phyloP scores from a whole-genome alignment of 2,113 vertebrate genomes.

The Lates calcarifer region DNA sequence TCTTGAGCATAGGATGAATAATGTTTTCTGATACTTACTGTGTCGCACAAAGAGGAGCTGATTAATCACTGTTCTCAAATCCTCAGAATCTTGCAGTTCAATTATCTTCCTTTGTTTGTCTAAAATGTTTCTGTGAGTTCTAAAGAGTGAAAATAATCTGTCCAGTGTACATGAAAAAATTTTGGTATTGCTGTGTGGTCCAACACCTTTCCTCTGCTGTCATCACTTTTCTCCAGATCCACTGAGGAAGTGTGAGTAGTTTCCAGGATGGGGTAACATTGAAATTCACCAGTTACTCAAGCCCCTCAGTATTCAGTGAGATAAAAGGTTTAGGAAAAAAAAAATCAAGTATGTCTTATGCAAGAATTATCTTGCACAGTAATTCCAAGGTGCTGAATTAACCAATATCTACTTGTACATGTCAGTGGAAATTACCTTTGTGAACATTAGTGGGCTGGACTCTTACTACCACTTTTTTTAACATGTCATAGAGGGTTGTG shows the following conservation, averaged over 20 bases:
- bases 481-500: accelerated
- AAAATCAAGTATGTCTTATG: not conserved
- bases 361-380: not conserved
- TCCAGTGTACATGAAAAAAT: not conserved
- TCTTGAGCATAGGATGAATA: not conserved
- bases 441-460: too few species aligned
- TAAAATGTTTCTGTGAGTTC: not conserved
- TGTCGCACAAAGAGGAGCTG: not conserved
- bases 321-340: not conserved
- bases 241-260: conserved; percentile 36
- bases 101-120: not conserved
- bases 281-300: not conserved
- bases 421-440: not conserved
- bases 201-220: not conserved
- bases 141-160: not conserved
- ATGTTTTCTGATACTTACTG: conserved; percentile 16
- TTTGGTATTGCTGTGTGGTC: not conserved
- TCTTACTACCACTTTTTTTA: not conserved
- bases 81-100: not conserved
- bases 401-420: not conserved
- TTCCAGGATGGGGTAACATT: too few species aligned
- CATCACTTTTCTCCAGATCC: accelerated
- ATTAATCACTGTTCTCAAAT: not conserved
- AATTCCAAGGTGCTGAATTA: not conserved
- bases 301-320: not conserved